Conservation (phyloP, 2,888 invertebrate genomes). For the Drosophila testacea region DNA sequence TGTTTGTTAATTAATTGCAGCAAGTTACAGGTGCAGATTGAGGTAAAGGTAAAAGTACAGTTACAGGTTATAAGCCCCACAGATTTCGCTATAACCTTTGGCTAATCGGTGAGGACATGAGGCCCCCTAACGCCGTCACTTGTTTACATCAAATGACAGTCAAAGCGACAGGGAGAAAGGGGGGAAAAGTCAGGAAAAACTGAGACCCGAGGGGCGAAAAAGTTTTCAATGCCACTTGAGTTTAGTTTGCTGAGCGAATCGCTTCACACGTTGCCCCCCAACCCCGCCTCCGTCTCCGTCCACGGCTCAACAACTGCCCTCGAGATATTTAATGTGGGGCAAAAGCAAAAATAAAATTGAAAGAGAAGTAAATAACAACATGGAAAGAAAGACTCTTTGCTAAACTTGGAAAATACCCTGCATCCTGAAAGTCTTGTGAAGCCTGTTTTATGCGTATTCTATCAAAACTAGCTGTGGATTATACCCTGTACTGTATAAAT, state of each 20-base stretch:
- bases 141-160: conserved; percentile 52
- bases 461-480: no score
- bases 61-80: neutral
- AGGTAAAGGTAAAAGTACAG: neutral
- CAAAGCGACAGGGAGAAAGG: neutral
- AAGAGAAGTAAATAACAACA: conserved; percentile 9
- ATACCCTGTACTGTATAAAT: no score
- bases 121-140: conserved; percentile 24
- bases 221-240: conserved; percentile 63
- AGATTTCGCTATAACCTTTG: conserved; percentile 12
- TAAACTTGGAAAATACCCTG: neutral
- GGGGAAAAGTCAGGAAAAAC: neutral
- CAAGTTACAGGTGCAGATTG: conserved; percentile 40
- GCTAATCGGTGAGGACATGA: conserved; percentile 45
- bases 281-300: neutral
- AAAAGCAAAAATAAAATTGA: conserved; percentile 16
- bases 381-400: neutral
- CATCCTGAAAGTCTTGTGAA: neutral
- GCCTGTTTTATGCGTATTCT: neutral
- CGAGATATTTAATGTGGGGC: conserved; percentile 32
- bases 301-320: conserved; percentile 1
- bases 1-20: conserved; percentile 65
- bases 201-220: conserved; percentile 9
- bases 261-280: conserved; percentile 32
- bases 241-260: conserved; percentile 49